Conservation (phyloP, 2,797 vertebrate genomes). For the Schizopygopsis pylzovi region DNA sequence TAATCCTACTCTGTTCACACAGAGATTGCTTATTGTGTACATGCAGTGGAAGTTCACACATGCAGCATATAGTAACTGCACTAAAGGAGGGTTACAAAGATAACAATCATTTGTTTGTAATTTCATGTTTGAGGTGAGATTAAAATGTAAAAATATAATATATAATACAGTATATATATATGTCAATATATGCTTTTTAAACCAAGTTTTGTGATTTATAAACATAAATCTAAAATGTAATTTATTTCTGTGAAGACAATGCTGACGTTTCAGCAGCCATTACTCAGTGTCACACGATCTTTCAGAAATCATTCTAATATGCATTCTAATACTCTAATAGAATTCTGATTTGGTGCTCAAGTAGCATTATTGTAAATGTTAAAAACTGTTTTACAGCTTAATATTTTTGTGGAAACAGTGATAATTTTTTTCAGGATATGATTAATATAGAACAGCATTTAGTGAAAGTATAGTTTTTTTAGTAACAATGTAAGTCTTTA, state of each 20-base stretch:
- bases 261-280: background rate
- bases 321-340: too few species aligned
- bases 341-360: background rate
- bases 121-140: background rate
- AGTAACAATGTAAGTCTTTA: background rate
- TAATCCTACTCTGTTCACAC: conserved; percentile 20
- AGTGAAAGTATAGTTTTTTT: too few species aligned
- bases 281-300: background rate
- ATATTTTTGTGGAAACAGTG: background rate
- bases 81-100: background rate
- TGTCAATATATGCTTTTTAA: background rate
- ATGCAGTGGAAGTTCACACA: conserved; percentile 2
- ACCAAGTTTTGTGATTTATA: background rate
- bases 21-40: background rate
- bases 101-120: background rate
- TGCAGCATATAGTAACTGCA: background rate
- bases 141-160: background rate
- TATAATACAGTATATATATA: background rate
- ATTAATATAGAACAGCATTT: background rate
- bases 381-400: background rate
- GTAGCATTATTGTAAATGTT: background rate
- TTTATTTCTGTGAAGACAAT: background rate
- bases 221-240: background rate
- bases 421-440: background rate
- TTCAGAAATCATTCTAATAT: background rate